phyloP scores from a whole-genome alignment of 2,113 vertebrate species.

The Illadopsis cleaveri region DNA sequence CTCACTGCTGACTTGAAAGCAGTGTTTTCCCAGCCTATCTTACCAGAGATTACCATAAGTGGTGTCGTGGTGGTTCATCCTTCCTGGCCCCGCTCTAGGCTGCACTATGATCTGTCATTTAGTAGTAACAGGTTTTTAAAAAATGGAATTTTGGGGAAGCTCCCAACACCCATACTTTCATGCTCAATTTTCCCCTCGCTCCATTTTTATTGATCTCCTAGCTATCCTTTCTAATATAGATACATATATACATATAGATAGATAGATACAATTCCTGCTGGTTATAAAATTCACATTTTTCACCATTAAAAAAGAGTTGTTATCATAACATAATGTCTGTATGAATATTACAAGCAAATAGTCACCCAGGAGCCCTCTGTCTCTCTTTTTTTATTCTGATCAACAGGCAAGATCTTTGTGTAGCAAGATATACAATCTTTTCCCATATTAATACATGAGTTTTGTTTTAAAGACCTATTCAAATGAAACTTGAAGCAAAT shows the following conservation, averaged over 20 bases:
- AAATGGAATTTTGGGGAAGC: not conserved
- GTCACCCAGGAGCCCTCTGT: not conserved
- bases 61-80: not conserved
- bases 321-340: not conserved
- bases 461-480: not conserved
- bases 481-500: not conserved
- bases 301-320: not conserved
- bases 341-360: not conserved
- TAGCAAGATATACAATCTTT: not conserved
- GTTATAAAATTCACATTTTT: not conserved
- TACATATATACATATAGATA: not conserved
- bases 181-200: not conserved
- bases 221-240: not conserved
- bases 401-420: not conserved
- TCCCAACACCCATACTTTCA: not conserved
- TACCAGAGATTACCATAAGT: not conserved
- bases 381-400: not conserved
- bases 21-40: not conserved
- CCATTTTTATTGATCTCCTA: not conserved
- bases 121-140: not conserved
- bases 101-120: not conserved
- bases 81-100: fast-evolving
- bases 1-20: not conserved
- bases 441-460: not conserved
- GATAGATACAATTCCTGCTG: not conserved